Base-by-base conservation (phyloP, 2,888 invertebrate species). In the Nomada hirtipes region DNA sequence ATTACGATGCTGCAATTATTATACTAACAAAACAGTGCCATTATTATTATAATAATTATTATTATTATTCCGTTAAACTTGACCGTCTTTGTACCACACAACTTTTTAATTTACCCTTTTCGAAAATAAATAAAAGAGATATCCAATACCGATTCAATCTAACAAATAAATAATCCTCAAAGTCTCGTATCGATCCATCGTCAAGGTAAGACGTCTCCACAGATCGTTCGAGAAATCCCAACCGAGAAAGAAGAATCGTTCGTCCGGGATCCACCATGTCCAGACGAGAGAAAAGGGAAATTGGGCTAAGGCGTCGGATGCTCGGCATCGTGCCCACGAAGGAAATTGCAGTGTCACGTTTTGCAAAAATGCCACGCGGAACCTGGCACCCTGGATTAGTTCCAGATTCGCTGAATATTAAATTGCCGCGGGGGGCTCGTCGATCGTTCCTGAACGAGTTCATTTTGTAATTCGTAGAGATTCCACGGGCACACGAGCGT, bases 301-400 rank as follows among this genome's bases (percentile, higher is more conserved):
- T 60, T 47, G 67, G 74, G 60, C 4, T 50, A 76, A 67, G n/a
- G 55, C 42, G 15, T 29, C 11, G 36, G 29, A 47, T 18, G 36
- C 81, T 74, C 77, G 83, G 83, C 83, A 78, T 60, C 53, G 68
- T 83, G 83, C 83, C 83, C 82, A n/a, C 18, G 42, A 23, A 69
- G 83, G 72, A 83, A 78, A 83, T 83, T 83, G 83, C 83, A 82
- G 78, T 82, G 75, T 83, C 83, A 77, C 77, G 82, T 82, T 83
- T 67, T 69, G 60, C 78, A 82, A 83, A 83, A 83, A 82, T 83
- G 53, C 68, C 74, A 60, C 70, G 44, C 42, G 70, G 72, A 61
- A 70, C 64, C 64, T 52, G 63, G n/a, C 52, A 47, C 36, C 23
- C 83, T 83, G 83, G 83, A 83, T 77, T 71, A 71, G 59, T 70